These are phyloP conservation scores for Mobula hypostoma DNA, from an alignment of 2,113 vertebrate genomes.

Conservation along the genomic window DNA sequence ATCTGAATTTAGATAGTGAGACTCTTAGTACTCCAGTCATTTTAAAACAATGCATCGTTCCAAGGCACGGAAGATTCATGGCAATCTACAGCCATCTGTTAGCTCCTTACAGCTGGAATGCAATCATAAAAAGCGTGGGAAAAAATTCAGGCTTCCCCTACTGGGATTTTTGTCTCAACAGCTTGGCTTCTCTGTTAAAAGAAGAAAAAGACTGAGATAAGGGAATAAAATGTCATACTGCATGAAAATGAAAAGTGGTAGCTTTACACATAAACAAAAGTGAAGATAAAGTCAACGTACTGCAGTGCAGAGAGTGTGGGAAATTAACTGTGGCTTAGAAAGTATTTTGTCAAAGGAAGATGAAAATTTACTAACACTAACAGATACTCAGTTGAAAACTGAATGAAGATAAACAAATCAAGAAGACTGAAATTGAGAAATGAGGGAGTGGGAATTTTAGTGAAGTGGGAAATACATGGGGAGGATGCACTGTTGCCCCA, in stretches of 20 bases:
- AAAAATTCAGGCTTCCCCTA: background rate
- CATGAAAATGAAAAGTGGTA: background rate
- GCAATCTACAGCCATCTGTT: background rate
- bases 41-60: background rate
- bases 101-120: background rate
- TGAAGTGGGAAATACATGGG: background rate
- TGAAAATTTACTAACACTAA: background rate
- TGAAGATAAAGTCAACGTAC: background rate
- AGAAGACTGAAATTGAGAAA: background rate
- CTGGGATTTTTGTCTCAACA: background rate
- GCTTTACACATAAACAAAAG: background rate
- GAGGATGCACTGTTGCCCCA: background rate
- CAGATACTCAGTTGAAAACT: background rate
- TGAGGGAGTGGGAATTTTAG: background rate
- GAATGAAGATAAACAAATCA: background rate
- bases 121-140: conserved; percentile 14
- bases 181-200: background rate
- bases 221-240: background rate
- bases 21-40: background rate
- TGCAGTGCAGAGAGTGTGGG: background rate
- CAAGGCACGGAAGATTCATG: background rate
- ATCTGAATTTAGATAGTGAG: background rate
- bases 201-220: background rate
- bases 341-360: background rate
- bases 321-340: background rate